phyloP scores from a whole-genome alignment of 2,888 invertebrate species.

The Zygogramma bicolorata region DNA sequence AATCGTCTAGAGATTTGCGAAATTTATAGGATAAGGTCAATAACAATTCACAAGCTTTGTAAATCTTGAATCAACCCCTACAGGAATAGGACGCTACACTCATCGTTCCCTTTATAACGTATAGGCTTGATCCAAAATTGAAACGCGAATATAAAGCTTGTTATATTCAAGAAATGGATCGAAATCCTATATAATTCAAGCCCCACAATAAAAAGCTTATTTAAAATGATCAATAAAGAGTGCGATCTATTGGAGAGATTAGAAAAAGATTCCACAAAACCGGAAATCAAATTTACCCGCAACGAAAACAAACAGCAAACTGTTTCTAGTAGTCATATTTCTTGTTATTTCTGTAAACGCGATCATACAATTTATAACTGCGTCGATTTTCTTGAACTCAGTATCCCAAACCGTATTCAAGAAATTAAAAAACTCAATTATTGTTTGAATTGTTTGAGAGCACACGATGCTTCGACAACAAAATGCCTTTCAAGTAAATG shows the following conservation, averaged over 20 bases:
- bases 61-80: too few relatives aligned
- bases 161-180: too few relatives aligned
- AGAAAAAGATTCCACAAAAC: too few relatives aligned
- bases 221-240: background rate
- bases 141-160: background rate
- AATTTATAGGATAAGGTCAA: too few relatives aligned
- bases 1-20: too few relatives aligned
- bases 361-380: too few relatives aligned
- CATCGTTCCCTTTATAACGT: background rate
- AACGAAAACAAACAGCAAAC: background rate
- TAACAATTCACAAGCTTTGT: background rate
- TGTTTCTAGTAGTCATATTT: background rate
- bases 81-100: background rate
- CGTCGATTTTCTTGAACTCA: too few relatives aligned
- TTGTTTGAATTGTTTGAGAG: too few relatives aligned
- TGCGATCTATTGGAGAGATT: background rate
- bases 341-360: background rate
- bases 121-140: background rate
- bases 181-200: background rate
- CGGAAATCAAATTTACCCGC: background rate
- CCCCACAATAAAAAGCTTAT: background rate
- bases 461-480: too few relatives aligned
- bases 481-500: too few relatives aligned
- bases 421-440: too few relatives aligned
- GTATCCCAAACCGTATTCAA: too few relatives aligned